A percentile compares a stretch with the other conserved stretches of the same genome.
These are phyloP conservation scores for Acrossocheilus fasciatus DNA, from an alignment of 2,797 vertebrate genomes.

Conservation along the genomic window DNA sequence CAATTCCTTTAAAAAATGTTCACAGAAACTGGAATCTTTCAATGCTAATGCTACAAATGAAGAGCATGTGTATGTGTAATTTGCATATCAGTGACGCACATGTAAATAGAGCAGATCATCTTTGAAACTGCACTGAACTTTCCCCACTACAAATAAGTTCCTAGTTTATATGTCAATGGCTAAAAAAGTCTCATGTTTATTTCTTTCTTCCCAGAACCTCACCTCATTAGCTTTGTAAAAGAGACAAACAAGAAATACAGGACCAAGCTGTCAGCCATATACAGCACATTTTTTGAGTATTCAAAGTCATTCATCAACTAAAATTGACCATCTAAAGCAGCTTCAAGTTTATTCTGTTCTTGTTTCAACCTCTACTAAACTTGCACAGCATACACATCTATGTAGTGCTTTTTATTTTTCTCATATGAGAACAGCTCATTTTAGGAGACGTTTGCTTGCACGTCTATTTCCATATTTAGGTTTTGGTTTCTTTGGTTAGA, in stretches of 20 bases:
- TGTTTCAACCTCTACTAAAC: neutral
- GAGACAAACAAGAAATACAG: conserved; percentile 64
- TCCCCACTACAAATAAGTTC: neutral
- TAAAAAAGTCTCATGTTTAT: neutral
- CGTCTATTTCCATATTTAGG: neutral
- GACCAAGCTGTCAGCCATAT: conserved; percentile 43
- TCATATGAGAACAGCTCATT: neutral
- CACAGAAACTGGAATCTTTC: neutral
- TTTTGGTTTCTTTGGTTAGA: conserved; percentile 29
- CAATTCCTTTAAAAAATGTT: neutral
- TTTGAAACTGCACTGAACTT: neutral
- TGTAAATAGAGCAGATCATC: neutral
- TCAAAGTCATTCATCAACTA: conserved; percentile 16
- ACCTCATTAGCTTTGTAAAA: neutral
- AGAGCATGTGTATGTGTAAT: neutral
- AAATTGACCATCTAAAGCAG: conserved; percentile 1
- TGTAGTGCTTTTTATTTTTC: neutral
- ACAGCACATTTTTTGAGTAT: neutral
- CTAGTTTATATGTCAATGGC: neutral
- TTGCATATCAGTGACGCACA: neutral
- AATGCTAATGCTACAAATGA: neutral
- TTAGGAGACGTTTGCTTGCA: neutral
- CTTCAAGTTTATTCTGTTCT: neutral
- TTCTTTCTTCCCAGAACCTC: neutral
- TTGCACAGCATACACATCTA: neutral